A percentile compares a stretch with the other conserved stretches of the same genome.
phyloP scores from a whole-genome alignment of 2,797 vertebrate species.

The Megaceryle alcyon region DNA sequence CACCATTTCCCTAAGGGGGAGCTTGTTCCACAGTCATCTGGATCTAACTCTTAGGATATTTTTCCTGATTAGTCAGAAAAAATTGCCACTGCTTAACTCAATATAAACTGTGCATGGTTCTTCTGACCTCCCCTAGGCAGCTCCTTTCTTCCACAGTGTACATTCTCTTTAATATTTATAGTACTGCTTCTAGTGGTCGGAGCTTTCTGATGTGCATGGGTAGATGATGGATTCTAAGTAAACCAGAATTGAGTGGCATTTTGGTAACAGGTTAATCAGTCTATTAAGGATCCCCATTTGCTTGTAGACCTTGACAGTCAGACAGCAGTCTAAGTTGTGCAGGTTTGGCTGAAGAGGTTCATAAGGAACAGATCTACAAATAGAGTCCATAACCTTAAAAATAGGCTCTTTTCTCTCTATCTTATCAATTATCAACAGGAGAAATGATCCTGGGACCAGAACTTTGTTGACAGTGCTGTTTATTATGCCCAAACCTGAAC shows the following conservation, averaged over 20 bases:
- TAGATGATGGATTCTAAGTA: not conserved
- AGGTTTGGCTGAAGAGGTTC: not conserved
- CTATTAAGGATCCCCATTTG: not conserved
- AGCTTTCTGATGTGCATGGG: not conserved
- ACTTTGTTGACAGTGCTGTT: slow-evolving; percentile 32
- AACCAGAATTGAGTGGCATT: not conserved
- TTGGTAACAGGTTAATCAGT: not conserved
- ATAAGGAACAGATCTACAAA: not conserved
- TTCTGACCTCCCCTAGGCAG: not conserved
- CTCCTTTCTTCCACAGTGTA: not conserved
- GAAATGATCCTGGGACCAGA: not conserved
- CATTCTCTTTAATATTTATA: not conserved
- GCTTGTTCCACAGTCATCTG: slow-evolving; percentile 26
- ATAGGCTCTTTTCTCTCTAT: not conserved
- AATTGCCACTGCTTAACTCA: slow-evolving; percentile 28
- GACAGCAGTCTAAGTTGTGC: not conserved
- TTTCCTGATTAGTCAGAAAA: slow-evolving; percentile 44
- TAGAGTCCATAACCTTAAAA: not conserved
- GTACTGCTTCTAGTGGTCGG: not conserved
- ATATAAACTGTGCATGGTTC: not conserved
- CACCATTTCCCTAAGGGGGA: slow-evolving; percentile 34
- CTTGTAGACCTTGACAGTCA: not conserved
- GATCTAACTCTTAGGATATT: slow-evolving; percentile 39
- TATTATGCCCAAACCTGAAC: not conserved
- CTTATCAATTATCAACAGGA: not conserved